A percentile compares a stretch with the other conserved stretches of the same genome.
Conservation (phyloP, 2,113 vertebrate genomes). For the Alexandromys fortis region DNA sequence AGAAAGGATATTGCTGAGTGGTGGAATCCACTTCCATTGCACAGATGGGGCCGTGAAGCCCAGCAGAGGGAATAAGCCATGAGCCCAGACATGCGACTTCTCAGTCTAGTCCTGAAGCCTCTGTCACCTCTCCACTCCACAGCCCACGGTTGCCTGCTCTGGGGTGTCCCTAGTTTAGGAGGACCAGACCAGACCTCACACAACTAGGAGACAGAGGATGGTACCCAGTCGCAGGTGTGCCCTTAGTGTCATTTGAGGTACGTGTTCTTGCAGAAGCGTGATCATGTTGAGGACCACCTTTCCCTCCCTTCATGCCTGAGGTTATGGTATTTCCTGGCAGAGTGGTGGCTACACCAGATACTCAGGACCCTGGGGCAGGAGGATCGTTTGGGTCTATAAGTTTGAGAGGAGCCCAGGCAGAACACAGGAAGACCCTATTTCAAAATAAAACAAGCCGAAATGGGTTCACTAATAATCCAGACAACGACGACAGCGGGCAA, state of each 20-base stretch:
- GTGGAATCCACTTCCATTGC: not conserved
- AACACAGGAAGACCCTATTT: not conserved
- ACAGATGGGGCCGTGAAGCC: not conserved
- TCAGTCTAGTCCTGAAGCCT: not conserved
- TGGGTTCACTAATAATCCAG: conserved; percentile 60
- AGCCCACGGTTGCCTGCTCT: not conserved
- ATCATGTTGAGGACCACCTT: not conserved
- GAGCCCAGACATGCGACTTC: not conserved
- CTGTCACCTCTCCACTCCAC: not conserved
- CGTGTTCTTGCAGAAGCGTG: not conserved
- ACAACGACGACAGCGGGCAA: not conserved
- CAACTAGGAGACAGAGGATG: not conserved
- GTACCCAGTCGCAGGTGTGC: not conserved
- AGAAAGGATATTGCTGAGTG: not conserved
- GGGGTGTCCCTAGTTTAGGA: not conserved
- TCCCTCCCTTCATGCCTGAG: not conserved
- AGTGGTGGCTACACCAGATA: not conserved
- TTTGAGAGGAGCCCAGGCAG: not conserved
- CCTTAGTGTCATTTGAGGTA: not conserved
- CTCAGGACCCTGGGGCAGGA: not conserved
- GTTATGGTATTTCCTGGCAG: not conserved
- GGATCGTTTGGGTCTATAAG: not conserved
- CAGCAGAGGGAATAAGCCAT: not conserved
- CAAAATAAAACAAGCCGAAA: not conserved
- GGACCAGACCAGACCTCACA: not conserved